These are phyloP conservation scores for Oryzias javanicus DNA, from an alignment of 2,113 vertebrate genomes.

Conservation along the genomic window DNA sequence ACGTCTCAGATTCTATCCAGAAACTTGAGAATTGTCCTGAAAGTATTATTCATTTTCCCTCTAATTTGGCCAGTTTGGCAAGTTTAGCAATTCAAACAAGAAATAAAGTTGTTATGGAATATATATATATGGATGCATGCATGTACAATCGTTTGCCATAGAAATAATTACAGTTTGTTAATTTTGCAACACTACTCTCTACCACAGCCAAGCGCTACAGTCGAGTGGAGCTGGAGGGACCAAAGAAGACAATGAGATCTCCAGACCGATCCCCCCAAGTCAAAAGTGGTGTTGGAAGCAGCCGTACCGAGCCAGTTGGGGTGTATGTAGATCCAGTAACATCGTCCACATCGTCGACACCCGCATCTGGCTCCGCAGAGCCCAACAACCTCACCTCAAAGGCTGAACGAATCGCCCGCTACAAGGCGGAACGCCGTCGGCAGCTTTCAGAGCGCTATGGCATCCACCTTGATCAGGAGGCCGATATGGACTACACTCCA, in stretches of 20 bases:
- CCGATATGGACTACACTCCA: slow-evolving; percentile 80
- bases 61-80: no score
- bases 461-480: slow-evolving; percentile 87
- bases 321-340: slow-evolving; percentile 59
- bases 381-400: slow-evolving; percentile 84
- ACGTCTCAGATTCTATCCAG: no score
- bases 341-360: slow-evolving; percentile 67
- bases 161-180: no score
- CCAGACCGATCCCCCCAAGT: slow-evolving; percentile 79
- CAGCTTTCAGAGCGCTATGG: slow-evolving; percentile 96
- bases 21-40: no score
- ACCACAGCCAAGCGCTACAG: slow-evolving; percentile 81
- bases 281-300: slow-evolving; percentile 60
- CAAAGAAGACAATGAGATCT: slow-evolving; percentile 78
- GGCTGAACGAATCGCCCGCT: slow-evolving; percentile 94
- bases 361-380: slow-evolving; percentile 69
- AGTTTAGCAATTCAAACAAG: no score
- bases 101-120: no score
- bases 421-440: slow-evolving; percentile 93
- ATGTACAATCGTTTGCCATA: no score
- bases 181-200: slow-evolving; percentile 2
- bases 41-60: no score
- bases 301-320: slow-evolving; percentile 55
- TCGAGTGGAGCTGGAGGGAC: slow-evolving; percentile 79
- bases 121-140: no score